A percentile compares a stretch with the other conserved stretches of the same genome.
Evolutionary conservation across 2,888 invertebrate species (phyloP).

Genomic region (Dasypogon diadema): DNA sequence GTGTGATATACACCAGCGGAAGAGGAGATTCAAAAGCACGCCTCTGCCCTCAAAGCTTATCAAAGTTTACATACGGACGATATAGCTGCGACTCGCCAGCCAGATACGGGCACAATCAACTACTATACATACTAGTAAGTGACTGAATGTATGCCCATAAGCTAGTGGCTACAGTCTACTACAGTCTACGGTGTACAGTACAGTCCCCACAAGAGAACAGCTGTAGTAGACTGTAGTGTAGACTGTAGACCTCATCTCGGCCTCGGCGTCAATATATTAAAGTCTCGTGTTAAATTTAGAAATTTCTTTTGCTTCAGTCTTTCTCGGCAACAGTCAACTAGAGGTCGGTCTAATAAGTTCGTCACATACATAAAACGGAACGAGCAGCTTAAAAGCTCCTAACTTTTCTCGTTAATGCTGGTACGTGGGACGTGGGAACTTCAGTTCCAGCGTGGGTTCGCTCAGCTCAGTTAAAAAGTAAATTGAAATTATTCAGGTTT

Average conservation of each 20-base stretch:
- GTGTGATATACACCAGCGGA: neutral
- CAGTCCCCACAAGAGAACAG: conserved; percentile 32
- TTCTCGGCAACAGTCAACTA: conserved; percentile 62
- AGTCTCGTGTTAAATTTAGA: conserved; percentile 64
- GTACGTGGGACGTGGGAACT: conserved; percentile 10
- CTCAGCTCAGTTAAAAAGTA: neutral
- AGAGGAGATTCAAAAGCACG: neutral
- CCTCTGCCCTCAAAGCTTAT: conserved; percentile 23
- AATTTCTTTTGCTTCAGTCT: conserved; percentile 63
- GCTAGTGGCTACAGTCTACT: conserved; percentile 2
- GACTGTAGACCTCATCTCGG: conserved; percentile 21
- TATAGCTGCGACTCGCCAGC: neutral
- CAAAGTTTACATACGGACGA: conserved; percentile 7
- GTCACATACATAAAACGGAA: neutral
- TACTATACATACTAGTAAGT: conserved; percentile 14
- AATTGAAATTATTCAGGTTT: conserved; percentile 5
- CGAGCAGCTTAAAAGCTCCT: conserved; percentile 21
- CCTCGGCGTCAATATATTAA: conserved; percentile 54
- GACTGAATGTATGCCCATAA: neutral
- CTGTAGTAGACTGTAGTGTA: conserved; percentile 38
- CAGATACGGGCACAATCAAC: neutral
- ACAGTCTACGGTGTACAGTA: too few species aligned
- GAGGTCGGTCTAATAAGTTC: conserved; percentile 57
- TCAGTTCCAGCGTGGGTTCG: neutral
- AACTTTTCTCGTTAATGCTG: conserved; percentile 6